Evolutionary conservation across 2,888 invertebrate species (phyloP).

Genomic region (Rosalia funebris): DNA sequence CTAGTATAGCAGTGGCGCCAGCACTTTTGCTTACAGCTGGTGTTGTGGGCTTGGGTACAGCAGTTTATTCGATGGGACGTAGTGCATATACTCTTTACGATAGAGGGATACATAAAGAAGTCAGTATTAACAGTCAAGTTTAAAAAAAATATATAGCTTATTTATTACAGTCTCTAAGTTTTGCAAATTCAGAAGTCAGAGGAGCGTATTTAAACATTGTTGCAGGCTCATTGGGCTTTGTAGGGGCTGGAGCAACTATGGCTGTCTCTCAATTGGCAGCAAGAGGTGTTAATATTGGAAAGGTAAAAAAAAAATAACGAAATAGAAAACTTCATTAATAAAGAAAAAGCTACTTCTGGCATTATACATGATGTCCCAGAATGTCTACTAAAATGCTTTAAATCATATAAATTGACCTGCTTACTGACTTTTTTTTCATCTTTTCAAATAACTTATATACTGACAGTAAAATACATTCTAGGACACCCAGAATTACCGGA

Average conservation of each 20-base stretch:
- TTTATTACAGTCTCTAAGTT: slow-evolving; percentile 55
- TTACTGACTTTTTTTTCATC: not conserved
- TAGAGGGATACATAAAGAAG: slow-evolving; percentile 67
- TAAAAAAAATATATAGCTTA: not conserved
- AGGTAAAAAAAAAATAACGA: slow-evolving; percentile 39
- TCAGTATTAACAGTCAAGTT: slow-evolving; percentile 45
- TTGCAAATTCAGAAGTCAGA: slow-evolving; percentile 68
- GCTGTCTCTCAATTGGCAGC: slow-evolving; percentile 65
- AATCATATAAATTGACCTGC: not conserved
- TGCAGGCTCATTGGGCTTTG: slow-evolving; percentile 68
- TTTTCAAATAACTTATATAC: not conserved
- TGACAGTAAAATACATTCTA: too few species aligned
- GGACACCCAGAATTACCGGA: too few species aligned
- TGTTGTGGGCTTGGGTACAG: slow-evolving; percentile 12
- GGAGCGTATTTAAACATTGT: slow-evolving; percentile 71
- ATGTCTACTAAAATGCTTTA: not conserved
- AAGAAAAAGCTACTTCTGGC: not conserved
- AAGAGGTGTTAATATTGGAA: slow-evolving; percentile 56
- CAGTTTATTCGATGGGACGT: slow-evolving; percentile 60
- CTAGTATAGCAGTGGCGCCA: slow-evolving; percentile 66
- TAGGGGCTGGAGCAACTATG: slow-evolving; percentile 67
- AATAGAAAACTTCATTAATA: not conserved
- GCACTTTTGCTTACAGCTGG: slow-evolving; percentile 7
- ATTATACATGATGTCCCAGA: not conserved
- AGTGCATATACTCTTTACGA: slow-evolving; percentile 66